These are phyloP conservation scores for Fratercula arctica DNA, from an alignment of 2,797 vertebrate species.

Conservation along the genomic window DNA sequence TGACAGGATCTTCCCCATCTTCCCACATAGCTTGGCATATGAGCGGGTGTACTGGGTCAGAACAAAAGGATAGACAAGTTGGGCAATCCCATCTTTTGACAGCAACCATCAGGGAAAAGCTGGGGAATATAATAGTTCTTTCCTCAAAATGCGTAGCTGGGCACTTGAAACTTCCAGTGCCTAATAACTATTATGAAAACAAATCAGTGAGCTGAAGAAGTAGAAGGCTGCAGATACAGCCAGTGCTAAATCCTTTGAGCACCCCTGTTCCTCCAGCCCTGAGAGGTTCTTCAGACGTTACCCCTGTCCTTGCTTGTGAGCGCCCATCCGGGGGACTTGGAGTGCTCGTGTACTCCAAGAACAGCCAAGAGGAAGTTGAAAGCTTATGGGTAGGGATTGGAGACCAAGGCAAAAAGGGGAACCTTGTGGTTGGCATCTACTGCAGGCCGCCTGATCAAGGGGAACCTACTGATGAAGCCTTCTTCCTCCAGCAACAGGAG, in stretches of 20 bases:
- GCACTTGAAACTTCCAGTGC: background rate
- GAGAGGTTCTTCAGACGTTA: background rate
- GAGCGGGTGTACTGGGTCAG: background rate
- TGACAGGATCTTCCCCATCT: background rate
- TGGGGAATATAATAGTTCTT: background rate
- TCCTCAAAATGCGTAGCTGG: background rate
- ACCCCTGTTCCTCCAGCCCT: background rate
- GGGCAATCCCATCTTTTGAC: background rate
- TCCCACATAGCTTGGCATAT: background rate
- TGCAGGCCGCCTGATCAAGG: no score
- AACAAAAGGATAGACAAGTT: background rate
- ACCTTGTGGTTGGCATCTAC: no score
- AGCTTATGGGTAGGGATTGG: no score
- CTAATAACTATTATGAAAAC: background rate
- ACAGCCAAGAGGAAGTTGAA: no score
- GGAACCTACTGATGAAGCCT: no score
- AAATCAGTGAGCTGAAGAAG: background rate
- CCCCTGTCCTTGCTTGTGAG: background rate
- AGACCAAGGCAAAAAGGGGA: no score
- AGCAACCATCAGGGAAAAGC: background rate
- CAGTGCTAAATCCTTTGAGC: background rate
- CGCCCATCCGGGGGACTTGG: accelerated
- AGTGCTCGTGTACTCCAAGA: background rate
- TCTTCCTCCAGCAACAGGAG: no score
- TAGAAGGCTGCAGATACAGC: background rate